Evolutionary conservation across 2,797 vertebrate species (phyloP).

Genomic region (Monodelphis domestica): DNA sequence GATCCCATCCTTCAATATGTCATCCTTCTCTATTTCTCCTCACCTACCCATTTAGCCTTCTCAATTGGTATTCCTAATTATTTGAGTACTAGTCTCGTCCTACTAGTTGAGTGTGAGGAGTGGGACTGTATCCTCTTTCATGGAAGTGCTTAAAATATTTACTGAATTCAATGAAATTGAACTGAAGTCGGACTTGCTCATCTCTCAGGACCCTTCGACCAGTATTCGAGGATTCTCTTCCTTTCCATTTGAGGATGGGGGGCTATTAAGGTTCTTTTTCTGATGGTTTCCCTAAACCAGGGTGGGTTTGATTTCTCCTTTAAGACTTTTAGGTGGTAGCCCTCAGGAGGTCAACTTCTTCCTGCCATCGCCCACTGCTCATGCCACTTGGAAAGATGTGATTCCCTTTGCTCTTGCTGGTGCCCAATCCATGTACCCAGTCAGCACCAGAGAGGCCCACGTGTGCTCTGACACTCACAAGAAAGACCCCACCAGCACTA

Average conservation of each 20-base stretch:
- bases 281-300: slow-evolving; percentile 57
- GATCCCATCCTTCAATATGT: background rate
- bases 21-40: background rate
- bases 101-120: background rate
- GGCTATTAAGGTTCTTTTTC: slow-evolving; percentile 54
- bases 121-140: background rate
- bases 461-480: slow-evolving; percentile 53
- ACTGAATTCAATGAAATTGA: background rate
- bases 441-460: slow-evolving; percentile 44
- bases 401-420: slow-evolving; percentile 44
- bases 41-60: background rate
- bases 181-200: background rate
- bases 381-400: slow-evolving; percentile 35
- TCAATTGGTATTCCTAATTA: background rate
- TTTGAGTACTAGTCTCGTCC: background rate
- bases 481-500: slow-evolving; percentile 76
- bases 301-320: slow-evolving; percentile 34
- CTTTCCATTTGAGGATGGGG: slow-evolving; percentile 18
- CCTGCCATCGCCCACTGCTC: slow-evolving; percentile 61
- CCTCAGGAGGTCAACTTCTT: slow-evolving; percentile 24
- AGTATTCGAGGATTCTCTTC: slow-evolving; percentile 9
- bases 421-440: slow-evolving; percentile 59
- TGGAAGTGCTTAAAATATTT: background rate
- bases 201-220: background rate
- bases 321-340: slow-evolving; percentile 67